Conservation (phyloP, 2,888 invertebrate genomes). For the Cataglyphis livida region DNA sequence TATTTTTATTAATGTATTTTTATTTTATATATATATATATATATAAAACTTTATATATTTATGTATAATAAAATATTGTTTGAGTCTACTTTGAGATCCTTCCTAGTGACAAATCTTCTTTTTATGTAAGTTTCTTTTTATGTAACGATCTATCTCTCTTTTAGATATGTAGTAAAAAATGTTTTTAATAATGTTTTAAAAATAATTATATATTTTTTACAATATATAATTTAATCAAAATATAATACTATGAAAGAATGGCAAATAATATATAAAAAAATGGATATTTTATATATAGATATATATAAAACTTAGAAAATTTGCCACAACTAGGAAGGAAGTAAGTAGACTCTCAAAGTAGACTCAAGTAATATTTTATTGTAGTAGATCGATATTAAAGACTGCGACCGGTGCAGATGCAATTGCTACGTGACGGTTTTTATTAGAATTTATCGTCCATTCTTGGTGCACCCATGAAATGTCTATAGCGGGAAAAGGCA, state of each 20-base stretch:
- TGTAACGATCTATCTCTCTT: not conserved
- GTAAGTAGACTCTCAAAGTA: conserved; percentile 21
- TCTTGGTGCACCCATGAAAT: conserved; percentile 31
- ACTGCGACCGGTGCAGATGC: conserved; percentile 11
- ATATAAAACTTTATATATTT: not conserved
- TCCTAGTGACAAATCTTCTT: not conserved
- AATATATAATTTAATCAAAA: not conserved
- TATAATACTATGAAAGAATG: not conserved
- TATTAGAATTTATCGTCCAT: conserved; percentile 51
- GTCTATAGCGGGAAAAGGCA: conserved; percentile 8
- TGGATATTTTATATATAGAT: not conserved
- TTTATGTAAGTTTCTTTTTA: not conserved
- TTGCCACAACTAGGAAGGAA: not conserved
- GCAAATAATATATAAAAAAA: not conserved
- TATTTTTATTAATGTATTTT: not conserved
- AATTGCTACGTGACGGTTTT: conserved; percentile 41
- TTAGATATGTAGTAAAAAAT: not conserved
- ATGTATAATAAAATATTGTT: not conserved
- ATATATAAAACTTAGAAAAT: not conserved
- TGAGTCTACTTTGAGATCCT: conserved; percentile 31
- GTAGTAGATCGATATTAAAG: conserved; percentile 36
- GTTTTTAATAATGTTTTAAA: not conserved
- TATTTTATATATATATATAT: too few relatives aligned
- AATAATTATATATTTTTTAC: not conserved
- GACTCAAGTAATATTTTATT: conserved; percentile 1